Percentiles rank a stretch among this genome's conserved stretches.
Evolutionary conservation across 2,888 invertebrate genomes (phyloP).

Genomic region (Ephialtes manifestator): DNA sequence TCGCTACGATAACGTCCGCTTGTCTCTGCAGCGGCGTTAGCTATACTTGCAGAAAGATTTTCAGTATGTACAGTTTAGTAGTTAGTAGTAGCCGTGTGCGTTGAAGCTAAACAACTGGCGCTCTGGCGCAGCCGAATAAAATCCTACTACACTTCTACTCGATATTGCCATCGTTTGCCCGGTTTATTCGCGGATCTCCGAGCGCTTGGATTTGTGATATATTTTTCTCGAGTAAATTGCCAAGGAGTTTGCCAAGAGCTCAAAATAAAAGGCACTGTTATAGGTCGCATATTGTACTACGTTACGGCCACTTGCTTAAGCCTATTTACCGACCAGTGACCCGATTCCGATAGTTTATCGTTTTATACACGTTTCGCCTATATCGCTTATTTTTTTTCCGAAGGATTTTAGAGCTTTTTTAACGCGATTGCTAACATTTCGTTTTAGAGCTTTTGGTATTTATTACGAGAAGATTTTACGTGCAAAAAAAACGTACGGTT

Average conservation of each 20-base stretch:
- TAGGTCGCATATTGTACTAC: not conserved
- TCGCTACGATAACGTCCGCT: conserved; percentile 73
- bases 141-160: not conserved
- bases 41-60: not conserved
- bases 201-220: not conserved
- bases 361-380: not conserved
- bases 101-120: conserved; percentile 37
- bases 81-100: not conserved
- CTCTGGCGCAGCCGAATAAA: conserved; percentile 27
- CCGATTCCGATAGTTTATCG: conserved; percentile 59
- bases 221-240: not conserved
- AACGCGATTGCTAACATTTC: no score
- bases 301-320: not conserved
- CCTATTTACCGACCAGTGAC: conserved; percentile 66
- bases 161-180: conserved; percentile 23
- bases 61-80: not conserved
- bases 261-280: not conserved
- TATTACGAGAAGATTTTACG: no score
- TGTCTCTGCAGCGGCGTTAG: conserved; percentile 18
- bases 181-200: conserved; percentile 43
- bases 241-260: not conserved
- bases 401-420: no score
- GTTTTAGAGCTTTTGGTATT: no score
- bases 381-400: not conserved
- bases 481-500: no score